phyloP scores from a whole-genome alignment of 1,140 invertebrate species.

The Drosophila paulistorum region DNA sequence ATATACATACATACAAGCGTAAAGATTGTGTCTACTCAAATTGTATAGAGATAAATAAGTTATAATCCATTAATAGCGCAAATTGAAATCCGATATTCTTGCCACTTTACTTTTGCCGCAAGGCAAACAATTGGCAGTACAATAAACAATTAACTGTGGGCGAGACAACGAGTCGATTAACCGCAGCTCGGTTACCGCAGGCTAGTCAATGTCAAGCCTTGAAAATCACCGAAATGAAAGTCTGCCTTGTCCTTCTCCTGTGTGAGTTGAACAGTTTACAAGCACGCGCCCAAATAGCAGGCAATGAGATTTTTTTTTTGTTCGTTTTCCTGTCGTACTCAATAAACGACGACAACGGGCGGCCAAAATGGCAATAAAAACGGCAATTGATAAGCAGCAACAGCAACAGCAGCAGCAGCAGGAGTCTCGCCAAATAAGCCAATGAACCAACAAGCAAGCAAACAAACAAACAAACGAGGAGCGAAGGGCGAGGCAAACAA shows the following conservation, averaged over 20 bases:
- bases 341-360: conserved; percentile 49
- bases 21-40: not conserved
- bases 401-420: conserved; percentile 44
- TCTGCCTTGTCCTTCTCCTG: not conserved
- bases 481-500: conserved; percentile 64
- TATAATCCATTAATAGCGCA: conserved; percentile 59
- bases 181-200: conserved; percentile 24
- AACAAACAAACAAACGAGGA: conserved; percentile 28
- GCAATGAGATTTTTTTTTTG: conserved; percentile 61
- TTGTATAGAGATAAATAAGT: conserved; percentile 41
- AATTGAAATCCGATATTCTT: conserved; percentile 45
- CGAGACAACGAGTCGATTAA: conserved; percentile 22
- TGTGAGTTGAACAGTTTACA: conserved; percentile 60
- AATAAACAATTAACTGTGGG: conserved; percentile 70
- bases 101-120: conserved; percentile 33
- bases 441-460: conserved; percentile 49
- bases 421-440: conserved; percentile 69
- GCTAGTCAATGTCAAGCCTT: conserved; percentile 26
- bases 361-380: conserved; percentile 77
- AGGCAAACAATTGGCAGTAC: conserved; percentile 61
- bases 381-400: conserved; percentile 76
- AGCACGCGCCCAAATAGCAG: conserved; percentile 53
- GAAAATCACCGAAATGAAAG: conserved; percentile 25
- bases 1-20: not conserved
- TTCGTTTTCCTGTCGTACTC: conserved; percentile 55